Evolutionary conservation across 2,113 vertebrate genomes (phyloP).

Genomic region (Cavia aperea): DNA sequence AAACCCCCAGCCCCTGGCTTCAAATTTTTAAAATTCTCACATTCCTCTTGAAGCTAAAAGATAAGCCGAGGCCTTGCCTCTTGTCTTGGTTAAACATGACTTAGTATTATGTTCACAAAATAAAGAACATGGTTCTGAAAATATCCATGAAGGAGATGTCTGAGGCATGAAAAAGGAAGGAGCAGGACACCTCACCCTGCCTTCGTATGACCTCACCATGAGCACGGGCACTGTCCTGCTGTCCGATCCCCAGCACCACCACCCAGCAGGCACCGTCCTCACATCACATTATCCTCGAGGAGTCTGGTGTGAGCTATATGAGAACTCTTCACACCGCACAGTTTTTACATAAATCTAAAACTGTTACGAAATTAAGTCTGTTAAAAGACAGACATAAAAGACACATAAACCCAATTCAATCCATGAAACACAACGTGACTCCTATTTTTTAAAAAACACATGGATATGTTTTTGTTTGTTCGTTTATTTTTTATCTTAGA

Average conservation of each 20-base stretch:
- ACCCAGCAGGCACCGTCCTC: neutral
- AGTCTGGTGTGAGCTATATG: neutral
- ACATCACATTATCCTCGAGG: neutral
- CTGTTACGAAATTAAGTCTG: neutral
- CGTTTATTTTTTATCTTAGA: neutral
- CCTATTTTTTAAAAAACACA: neutral
- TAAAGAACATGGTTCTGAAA: neutral
- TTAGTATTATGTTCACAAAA: conserved; percentile 1
- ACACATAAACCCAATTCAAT: neutral
- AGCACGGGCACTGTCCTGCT: neutral
- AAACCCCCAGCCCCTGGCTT: neutral
- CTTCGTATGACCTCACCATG: neutral
- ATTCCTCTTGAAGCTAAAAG: neutral
- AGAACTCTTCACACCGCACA: neutral
- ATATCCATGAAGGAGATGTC: neutral
- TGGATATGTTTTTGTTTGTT: neutral
- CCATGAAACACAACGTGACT: neutral
- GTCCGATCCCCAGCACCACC: neutral
- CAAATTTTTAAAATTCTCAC: conserved; percentile 28
- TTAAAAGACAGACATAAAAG: neutral
- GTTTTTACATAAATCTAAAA: neutral
- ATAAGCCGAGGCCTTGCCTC: neutral
- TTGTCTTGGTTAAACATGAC: neutral
- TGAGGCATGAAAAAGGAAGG: neutral
- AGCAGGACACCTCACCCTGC: neutral